phyloP scores from a whole-genome alignment of 1,140 invertebrate species.

The Lerema accius region DNA sequence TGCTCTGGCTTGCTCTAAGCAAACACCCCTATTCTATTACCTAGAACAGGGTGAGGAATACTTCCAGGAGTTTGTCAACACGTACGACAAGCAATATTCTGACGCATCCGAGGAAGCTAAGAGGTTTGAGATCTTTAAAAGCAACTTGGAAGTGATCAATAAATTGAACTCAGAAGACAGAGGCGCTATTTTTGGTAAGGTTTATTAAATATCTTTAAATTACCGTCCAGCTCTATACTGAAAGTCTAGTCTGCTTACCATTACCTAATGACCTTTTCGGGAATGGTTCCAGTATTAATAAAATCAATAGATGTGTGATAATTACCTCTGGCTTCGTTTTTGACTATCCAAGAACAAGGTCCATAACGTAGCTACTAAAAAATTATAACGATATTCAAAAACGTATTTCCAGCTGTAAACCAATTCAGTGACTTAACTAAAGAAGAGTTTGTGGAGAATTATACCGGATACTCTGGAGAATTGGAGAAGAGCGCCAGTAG shows the following conservation, averaged over 20 bases:
- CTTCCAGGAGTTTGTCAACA: conserved; percentile 17
- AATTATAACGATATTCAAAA: background rate
- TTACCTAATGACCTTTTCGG: no score
- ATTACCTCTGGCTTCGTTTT: no score
- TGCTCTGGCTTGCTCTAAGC: background rate
- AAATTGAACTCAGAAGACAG: background rate
- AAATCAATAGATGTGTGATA: no score
- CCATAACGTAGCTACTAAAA: no score
- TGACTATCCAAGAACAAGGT: no score
- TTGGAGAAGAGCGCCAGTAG: no score
- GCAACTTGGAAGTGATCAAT: background rate
- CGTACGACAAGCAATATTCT: conserved; percentile 6
- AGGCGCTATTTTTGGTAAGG: background rate
- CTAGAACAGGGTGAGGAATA: background rate
- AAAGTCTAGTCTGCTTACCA: no score
- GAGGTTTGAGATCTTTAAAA: background rate
- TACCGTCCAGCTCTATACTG: no score
- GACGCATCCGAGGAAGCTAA: background rate
- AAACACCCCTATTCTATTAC: background rate
- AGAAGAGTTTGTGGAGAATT: conserved; percentile 11
- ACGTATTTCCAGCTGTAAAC: background rate
- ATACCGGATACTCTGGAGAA: conserved; percentile 3
- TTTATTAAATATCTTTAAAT: no score
- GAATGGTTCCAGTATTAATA: no score
- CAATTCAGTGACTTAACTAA: conserved; percentile 5